A percentile compares a stretch with the other conserved stretches of the same genome.
Conservation (phyloP, 2,113 vertebrate species). For the Ptyas mucosa region DNA sequence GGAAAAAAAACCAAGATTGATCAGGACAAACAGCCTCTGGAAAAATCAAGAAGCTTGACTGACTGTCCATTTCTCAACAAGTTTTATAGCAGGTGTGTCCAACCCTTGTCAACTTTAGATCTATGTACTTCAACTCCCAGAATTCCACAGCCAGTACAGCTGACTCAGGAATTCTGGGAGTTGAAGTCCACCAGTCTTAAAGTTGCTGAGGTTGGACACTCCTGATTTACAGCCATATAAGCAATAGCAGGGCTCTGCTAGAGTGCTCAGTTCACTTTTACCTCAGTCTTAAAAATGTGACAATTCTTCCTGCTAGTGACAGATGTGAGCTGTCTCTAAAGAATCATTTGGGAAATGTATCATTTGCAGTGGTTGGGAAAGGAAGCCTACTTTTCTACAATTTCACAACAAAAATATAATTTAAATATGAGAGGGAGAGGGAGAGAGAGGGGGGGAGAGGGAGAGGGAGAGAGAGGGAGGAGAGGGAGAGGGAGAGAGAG, state of each 20-base stretch:
- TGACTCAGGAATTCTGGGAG: neutral
- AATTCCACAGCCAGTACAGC: neutral
- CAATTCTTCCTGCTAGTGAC: no score
- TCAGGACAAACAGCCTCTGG: neutral
- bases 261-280: neutral
- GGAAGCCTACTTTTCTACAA: neutral
- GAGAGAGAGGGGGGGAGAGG: no score
- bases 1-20: neutral
- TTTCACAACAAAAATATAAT: neutral
- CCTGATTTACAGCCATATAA: neutral
- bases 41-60: neutral
- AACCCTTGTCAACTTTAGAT: neutral
- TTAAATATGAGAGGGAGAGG: neutral
- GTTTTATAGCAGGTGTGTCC: neutral
- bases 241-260: neutral
- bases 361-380: neutral
- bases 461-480: no score
- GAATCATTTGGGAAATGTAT: neutral
- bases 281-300: neutral
- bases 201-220: neutral
- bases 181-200: neutral
- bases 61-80: neutral
- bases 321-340: neutral
- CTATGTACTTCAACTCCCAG: neutral
- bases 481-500: neutral